Percentiles rank a stretch among this genome's conserved stretches.
Conservation (phyloP, 2,888 invertebrate genomes). For the Siphlonurus alternatus region DNA sequence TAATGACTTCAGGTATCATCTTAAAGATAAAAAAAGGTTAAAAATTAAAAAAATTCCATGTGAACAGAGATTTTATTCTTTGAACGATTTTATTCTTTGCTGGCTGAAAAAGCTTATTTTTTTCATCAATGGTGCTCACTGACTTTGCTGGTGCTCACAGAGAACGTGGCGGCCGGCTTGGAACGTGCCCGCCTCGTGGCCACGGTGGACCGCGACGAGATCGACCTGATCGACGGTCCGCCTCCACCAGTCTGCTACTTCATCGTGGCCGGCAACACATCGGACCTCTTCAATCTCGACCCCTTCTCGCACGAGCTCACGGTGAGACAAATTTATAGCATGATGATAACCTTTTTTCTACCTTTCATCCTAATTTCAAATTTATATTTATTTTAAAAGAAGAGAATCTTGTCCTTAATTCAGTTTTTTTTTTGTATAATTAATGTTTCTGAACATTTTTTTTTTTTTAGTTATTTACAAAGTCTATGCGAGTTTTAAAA, state of each 20-base stretch:
- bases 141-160: not conserved
- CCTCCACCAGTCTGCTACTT: constrained; percentile 81
- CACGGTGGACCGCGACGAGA: constrained; percentile 71
- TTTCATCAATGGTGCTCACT: too few species aligned
- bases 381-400: not conserved
- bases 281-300: constrained; percentile 51
- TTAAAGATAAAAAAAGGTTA: not conserved
- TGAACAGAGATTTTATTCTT: not conserved
- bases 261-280: constrained; percentile 70
- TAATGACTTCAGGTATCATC: too few species aligned
- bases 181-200: constrained; percentile 54
- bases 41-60: not conserved
- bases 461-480: too few species aligned
- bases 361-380: too few species aligned
- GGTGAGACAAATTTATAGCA: constrained; percentile 37
- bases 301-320: constrained; percentile 49
- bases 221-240: constrained; percentile 66
- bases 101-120: too few species aligned
- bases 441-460: too few species aligned
- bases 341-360: not conserved
- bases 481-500: too few species aligned
- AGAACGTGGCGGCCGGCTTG: constrained; percentile 35
- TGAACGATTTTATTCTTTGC: not conserved
- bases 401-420: not conserved
- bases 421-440: too few species aligned